Percentiles rank a stretch among this genome's conserved stretches.
These are phyloP conservation scores for Lamprotornis superbus DNA, from an alignment of 2,113 vertebrate species.

Conservation along the genomic window DNA sequence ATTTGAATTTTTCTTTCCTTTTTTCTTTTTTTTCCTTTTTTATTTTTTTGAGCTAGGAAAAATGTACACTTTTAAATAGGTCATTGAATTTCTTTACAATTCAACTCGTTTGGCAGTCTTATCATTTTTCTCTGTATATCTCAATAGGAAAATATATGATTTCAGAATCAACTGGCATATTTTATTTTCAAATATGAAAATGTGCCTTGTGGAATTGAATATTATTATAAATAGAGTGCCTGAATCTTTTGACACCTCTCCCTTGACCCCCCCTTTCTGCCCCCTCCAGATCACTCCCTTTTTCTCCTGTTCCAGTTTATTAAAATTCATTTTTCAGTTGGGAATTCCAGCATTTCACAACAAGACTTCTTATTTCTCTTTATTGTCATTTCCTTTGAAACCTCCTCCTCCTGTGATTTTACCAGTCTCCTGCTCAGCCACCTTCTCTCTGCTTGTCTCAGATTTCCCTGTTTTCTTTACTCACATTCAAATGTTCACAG, in stretches of 20 bases:
- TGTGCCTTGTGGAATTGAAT: constrained; percentile 18
- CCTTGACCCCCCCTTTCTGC: neutral
- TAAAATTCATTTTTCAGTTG: constrained; percentile 28
- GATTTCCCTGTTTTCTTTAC: neutral
- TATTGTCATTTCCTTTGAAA: neutral
- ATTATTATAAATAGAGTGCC: constrained; percentile 33
- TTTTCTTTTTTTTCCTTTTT: no score
- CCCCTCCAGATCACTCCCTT: neutral
- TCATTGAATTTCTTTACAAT: constrained; percentile 5
- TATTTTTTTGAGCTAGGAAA: neutral
- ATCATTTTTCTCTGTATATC: neutral
- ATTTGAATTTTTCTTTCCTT: neutral
- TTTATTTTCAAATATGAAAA: neutral
- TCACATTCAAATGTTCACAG: neutral
- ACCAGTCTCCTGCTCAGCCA: neutral
- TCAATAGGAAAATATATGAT: neutral
- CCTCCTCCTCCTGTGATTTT: neutral
- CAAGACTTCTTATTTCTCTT: neutral
- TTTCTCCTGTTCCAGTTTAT: constrained; percentile 27
- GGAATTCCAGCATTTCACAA: neutral
- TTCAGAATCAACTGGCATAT: neutral
- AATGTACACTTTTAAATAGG: neutral
- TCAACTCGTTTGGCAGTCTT: neutral
- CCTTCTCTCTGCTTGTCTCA: neutral
- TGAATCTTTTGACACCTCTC: constrained; percentile 9